A percentile compares a stretch with the other conserved stretches of the same genome.
Conservation (phyloP, 2,888 invertebrate genomes). For the Drosophila kambysellisi region DNA sequence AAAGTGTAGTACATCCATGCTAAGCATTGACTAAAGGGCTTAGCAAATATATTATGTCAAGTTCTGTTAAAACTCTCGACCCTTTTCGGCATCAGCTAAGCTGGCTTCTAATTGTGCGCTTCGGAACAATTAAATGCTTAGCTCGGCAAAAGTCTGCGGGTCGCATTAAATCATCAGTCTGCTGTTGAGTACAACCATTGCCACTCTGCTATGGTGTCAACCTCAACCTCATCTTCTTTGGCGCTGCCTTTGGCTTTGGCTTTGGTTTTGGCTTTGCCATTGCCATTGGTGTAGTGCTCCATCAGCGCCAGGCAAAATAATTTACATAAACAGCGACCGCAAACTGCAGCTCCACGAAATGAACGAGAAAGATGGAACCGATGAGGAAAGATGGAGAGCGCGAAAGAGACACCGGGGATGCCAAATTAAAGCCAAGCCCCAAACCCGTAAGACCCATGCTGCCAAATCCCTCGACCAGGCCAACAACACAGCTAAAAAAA, state of each 20-base stretch:
- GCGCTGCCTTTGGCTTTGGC: background rate
- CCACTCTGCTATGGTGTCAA: slow-evolving; percentile 21
- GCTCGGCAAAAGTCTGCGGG: slow-evolving; percentile 78
- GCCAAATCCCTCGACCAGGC: slow-evolving; percentile 72
- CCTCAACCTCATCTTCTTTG: slow-evolving; percentile 29
- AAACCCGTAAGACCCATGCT: slow-evolving; percentile 68
- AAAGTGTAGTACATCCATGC: background rate
- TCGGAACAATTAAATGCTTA: slow-evolving; percentile 79
- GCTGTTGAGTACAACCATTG: slow-evolving; percentile 63
- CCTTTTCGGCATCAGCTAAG: slow-evolving; percentile 7
- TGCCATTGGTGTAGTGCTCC: slow-evolving; percentile 42
- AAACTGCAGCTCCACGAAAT: slow-evolving; percentile 64
- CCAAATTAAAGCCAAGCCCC: slow-evolving; percentile 74
- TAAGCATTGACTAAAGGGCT: background rate
- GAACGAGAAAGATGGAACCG: slow-evolving; percentile 14
- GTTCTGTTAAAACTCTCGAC: slow-evolving; percentile 13
- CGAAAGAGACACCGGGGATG: slow-evolving; percentile 60
- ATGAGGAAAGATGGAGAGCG: slow-evolving; percentile 5
- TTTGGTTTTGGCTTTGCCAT: slow-evolving; percentile 12
- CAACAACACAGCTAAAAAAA: slow-evolving; percentile 42
- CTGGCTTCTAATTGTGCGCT: slow-evolving; percentile 51
- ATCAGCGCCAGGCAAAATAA: slow-evolving; percentile 68
- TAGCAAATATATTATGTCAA: slow-evolving; percentile 3
- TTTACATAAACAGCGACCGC: slow-evolving; percentile 79
- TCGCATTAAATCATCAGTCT: slow-evolving; percentile 80